Evolutionary conservation across 2,888 invertebrate species (phyloP).

Genomic region (Blera fallax): DNA sequence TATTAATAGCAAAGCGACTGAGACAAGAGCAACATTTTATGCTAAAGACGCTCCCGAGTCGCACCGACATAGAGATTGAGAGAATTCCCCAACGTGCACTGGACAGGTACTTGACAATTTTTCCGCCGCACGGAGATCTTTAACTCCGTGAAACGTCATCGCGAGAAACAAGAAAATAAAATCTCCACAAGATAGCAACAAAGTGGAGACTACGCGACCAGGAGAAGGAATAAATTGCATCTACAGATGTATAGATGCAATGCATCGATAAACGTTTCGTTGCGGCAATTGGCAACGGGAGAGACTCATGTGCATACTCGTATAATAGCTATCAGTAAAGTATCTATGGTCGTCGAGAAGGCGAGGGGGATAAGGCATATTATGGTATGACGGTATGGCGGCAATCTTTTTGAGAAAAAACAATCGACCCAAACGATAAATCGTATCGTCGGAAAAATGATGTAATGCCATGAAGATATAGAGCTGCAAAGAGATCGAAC

Average conservation of each 20-base stretch:
- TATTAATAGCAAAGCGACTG: constrained; percentile 63
- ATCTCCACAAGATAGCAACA: neutral
- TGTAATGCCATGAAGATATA: constrained; percentile 44
- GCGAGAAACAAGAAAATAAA: constrained; percentile 17
- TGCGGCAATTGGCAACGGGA: constrained; percentile 58
- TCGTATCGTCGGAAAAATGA: constrained; percentile 66
- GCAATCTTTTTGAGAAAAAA: constrained; percentile 68
- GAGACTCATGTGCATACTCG: constrained; percentile 20
- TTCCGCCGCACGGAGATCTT: constrained; percentile 44
- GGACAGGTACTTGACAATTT: constrained; percentile 72
- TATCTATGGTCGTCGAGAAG: constrained; percentile 21
- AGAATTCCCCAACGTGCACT: constrained; percentile 64
- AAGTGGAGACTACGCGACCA: neutral
- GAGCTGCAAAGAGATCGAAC: constrained; percentile 27
- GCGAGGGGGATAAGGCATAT: neutral
- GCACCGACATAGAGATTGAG: constrained; percentile 46
- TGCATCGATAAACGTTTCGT: constrained; percentile 66
- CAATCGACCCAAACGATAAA: constrained; percentile 65
- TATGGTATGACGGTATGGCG: constrained; percentile 37
- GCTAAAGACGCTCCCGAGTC: constrained; percentile 50
- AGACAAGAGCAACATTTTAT: constrained; percentile 57
- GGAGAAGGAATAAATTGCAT: constrained; percentile 69
- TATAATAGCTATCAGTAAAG: constrained; percentile 41
- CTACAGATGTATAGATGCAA: constrained; percentile 70
- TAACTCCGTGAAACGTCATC: constrained; percentile 63